Percentiles rank a stretch among this genome's conserved stretches.
These are phyloP conservation scores for Apis mellifera DNA, from an alignment of 1,140 invertebrate genomes.

Conservation along the genomic window Amel_HAv3.1 CM009936.2:16841501-16842000, in stretches of 20 bases:
- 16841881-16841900: background rate
- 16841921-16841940: background rate
- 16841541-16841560: background rate
- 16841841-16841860: background rate
- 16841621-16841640: background rate
- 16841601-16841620: background rate
- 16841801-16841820: conserved; percentile 15
- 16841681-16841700: background rate
- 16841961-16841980: too few species aligned
- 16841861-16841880: background rate
- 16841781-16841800: background rate
- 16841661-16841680: too few species aligned
- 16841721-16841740: background rate
- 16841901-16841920: background rate
- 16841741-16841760: background rate
- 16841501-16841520: background rate
- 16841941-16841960: too few species aligned
- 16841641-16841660: background rate
- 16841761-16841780: background rate
- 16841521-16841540: background rate
- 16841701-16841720: background rate
- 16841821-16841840: background rate
- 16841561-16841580: background rate
- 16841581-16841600: background rate
- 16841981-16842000: too few species aligned